Evolutionary conservation across 2,113 vertebrate genomes (phyloP).

Genomic region (Pomatostomus ruficeps): DNA sequence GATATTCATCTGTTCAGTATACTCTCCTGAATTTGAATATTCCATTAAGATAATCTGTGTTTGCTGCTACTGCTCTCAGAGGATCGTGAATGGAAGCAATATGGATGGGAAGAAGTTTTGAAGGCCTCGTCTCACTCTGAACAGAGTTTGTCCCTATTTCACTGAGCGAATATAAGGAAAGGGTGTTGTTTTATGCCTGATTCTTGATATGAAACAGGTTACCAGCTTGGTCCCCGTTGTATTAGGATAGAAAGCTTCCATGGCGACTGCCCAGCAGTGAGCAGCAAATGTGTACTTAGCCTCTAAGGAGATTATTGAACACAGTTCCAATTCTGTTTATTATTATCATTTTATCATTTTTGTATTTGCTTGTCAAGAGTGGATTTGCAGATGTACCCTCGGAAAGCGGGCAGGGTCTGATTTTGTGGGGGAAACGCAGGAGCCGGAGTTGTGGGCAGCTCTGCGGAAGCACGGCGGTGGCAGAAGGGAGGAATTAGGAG

Average conservation of each 20-base stretch:
- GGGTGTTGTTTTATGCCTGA: neutral
- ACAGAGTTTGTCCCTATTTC: fast-evolving
- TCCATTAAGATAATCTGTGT: neutral
- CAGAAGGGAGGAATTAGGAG: neutral
- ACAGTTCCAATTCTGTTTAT: neutral
- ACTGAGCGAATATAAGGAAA: neutral
- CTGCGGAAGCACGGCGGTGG: fast-evolving
- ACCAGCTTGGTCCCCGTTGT: neutral
- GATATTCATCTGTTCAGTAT: neutral
- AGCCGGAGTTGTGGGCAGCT: neutral
- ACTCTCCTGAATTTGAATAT: neutral
- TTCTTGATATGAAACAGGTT: neutral
- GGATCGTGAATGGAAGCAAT: neutral
- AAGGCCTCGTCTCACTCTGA: neutral
- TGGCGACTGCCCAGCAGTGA: neutral
- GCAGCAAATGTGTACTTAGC: neutral
- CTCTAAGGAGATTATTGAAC: neutral
- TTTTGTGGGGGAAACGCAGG: slow-evolving; percentile 3
- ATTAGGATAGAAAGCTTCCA: neutral
- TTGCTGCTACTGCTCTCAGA: neutral
- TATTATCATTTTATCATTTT: neutral
- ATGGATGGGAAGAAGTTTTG: neutral
- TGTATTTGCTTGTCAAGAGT: neutral
- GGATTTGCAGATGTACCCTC: neutral
- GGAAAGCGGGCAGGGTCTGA: neutral